Base-by-base conservation (phyloP, 37 sponge, comb jelly and placozoan species). In the Petrosia ficiformis region DNA sequence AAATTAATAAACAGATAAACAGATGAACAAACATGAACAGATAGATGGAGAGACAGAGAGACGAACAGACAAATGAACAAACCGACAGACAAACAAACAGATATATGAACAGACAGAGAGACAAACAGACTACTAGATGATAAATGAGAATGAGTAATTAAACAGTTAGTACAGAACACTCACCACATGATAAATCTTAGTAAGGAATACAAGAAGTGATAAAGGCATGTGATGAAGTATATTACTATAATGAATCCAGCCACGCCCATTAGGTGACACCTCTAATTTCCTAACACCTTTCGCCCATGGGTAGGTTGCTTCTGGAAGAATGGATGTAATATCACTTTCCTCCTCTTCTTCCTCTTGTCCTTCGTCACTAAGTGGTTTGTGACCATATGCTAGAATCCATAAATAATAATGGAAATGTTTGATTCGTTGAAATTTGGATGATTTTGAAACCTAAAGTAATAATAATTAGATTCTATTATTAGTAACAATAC, bases 401-500 rank as follows among this genome's bases (percentile, higher is more conserved):
- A 81, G 54, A 4, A 80, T 39, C 87, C 87, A 87, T 58, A 87
- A 35, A 61, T 70, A 87, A 34, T 67, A 74, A 43, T 87, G 87
- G 8, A 87, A 29, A 16, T 80, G 87, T 16, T 54, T 74, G 41
- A 80, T 57, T 5, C 74, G 57, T 56, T 87, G 76, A 60, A 75
- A 75, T 64, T 60, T 75, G n/a, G 68, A 67, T 1, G 32, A 36
- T 30, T 22, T 31, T 24, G 24, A 4, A 31, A 67, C 28, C 54
- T 48, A 14, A n/a, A n/a, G n/a, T n/a, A n/a, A n/a, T n/a, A n/a
- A n/a, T n/a, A n/a, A n/a, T n/a, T n/a, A n/a, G n/a, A n/a, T n/a
- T n/a, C n/a, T n/a, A n/a, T n/a, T n/a, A n/a, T n/a, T n/a, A n/a
- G n/a, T n/a, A n/a, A n/a, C n/a, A n/a, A n/a, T n/a, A n/a, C n/a